Base-by-base conservation (phyloP, 2,888 invertebrate species). In the Scaptodrosophila latifasciaeformis region DNA sequence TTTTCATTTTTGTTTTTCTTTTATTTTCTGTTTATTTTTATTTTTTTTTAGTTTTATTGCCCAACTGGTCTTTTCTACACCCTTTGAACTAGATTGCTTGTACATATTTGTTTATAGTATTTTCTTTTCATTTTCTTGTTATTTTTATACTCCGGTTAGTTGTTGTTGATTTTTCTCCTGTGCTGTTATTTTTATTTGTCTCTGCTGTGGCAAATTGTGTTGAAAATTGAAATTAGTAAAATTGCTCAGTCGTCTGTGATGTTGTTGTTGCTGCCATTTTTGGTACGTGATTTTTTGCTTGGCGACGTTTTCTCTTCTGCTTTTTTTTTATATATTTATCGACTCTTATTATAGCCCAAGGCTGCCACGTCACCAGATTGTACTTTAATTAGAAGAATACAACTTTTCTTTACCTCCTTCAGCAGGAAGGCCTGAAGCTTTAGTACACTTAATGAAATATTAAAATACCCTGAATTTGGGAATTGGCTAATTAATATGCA, bases 181-280 rank as follows among this genome's bases (percentile, higher is more conserved):
- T 7, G 7, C 12, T 46, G 19, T 12, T 19, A 4, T 19, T n/a
- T 42, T 17, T 2, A 12, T 17, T 42, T 44, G 40, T 27, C n/a
- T 2, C 13, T n/a, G n/a, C 44, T 45, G 30, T 45, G 54, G 45
- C 49, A 59, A 65, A 69, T 70, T 63, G 64, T 59, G 70, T 60
- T 75, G 67, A 68, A 80, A 78, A 78, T 76, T 76, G 67, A 80
- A 78, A 79, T 74, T 71, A 80, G 65, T 56, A 47, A 62, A 70
- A 67, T 62, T 59, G 61, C 43, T 13, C 43, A 42, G 34, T 27
- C 50, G 53, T 2, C 19, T 21, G 27, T 12, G 40, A 17, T 9
- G 46, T 35, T 46, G 34, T 15, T 31, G 27, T 27, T 27, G 27
- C 18, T 37, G 37, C 18, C 31, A 2, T 45, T 31, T 19, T 42